Evolutionary conservation across 92 coral and sea anemone species (phyloP).

Genomic region (Nematostella vectensis): DNA sequence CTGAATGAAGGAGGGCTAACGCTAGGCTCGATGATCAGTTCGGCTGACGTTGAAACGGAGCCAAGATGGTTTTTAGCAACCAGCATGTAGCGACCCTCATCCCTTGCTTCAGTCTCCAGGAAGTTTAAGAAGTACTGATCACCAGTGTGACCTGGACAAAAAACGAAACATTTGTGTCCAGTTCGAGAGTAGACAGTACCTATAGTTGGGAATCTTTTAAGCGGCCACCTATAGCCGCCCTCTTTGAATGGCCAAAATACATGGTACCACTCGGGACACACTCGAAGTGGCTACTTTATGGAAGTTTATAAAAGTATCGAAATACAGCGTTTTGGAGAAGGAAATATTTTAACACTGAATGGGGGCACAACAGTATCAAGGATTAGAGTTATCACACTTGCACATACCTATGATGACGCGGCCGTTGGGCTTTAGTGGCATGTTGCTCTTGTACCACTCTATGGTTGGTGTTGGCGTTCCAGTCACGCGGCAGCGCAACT

Average conservation of each 20-base stretch:
- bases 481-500: conserved; percentile 58
- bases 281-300: no score
- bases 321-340: no score
- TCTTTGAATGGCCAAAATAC: no score
- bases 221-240: no score
- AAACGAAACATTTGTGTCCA: no score
- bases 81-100: conserved; percentile 81
- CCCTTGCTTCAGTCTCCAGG: conserved; percentile 44
- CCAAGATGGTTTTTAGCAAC: conserved; percentile 81
- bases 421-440: conserved; percentile 46
- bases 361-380: no score
- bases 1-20: conserved; percentile 70
- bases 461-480: conserved; percentile 65
- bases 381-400: no score
- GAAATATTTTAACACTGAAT: no score
- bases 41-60: conserved; percentile 59
- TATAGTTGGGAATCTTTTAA: no score
- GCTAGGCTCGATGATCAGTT: conserved; percentile 55
- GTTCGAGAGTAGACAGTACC: no score
- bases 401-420: conserved; percentile 49
- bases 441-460: conserved; percentile 75
- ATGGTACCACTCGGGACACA: no score
- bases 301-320: no score
- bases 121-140: conserved; percentile 51
- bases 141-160: conserved; percentile 52